Base-by-base conservation (phyloP, 2,113 vertebrate species). In the Galeopterus variegatus region DNA sequence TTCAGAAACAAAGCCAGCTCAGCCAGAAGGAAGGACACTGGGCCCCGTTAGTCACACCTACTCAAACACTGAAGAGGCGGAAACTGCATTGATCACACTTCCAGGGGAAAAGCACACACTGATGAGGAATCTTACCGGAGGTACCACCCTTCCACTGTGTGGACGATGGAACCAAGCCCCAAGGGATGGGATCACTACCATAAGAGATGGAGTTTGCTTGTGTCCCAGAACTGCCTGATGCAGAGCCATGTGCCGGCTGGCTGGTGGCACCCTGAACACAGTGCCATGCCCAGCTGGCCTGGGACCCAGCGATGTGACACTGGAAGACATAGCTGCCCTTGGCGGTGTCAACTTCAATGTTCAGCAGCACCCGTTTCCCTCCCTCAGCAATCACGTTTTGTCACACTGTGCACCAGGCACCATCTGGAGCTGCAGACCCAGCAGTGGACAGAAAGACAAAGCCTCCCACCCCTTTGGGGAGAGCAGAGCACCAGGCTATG, bases 61-160 rank as follows among this genome's bases (percentile, higher is more conserved):
- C 58, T 1, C 0, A 23, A 48, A 31, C 1, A 3, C 41, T 0
- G 0, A 11, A 18, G 33, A 9, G 24, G 84, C 69, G 62, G n/a
- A 17, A 2, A 6, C 73, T 24, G 11, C 8, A 3, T 10, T 1
- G 1, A 54, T 0, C 58, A 21, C 3, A 0, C 5, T 31, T 50
- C 54, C 0, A 6, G 76, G 36, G 41, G 48, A 15, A 15, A n/a
- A 52, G 64, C 0, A 13, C 26, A 18, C 36, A 1, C 19, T 2
- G 4, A 50, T 7, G 52, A 1, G 48, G 36, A 52, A 65, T 33
- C 5, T 64, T 33, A 54, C 23, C 72, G 17, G 33, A 9, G 24
- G 6, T 9, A 11, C 28, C 62, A 60, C 52, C 10, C 13, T 1
- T 13, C 79, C 60, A 56, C 26, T 28, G n/a, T 9, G 21, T 23